These are phyloP conservation scores for roundworm (Caenorhabditis elegans) DNA, from an alignment of 1,140 invertebrate species.

Conservation along the genomic window WBcel235 BX284606.5:12150501-12151000, in stretches of 20 bases:
- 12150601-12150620: no score
- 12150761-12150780: conserved; percentile 44
- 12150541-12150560: no score
- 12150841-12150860: conserved; percentile 71
- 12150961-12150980: conserved; percentile 73
- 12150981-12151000: conserved; percentile 58
- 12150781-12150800: conserved; percentile 28
- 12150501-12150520: no score
- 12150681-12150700: conserved; percentile 72
- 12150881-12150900: conserved; percentile 50
- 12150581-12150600: no score
- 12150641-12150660: conserved; percentile 80
- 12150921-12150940: conserved; percentile 68
- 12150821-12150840: conserved; percentile 71
- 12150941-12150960: conserved; percentile 74
- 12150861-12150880: conserved; percentile 74
- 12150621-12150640: conserved; percentile 43
- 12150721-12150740: conserved; percentile 72
- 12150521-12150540: no score
- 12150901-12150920: not conserved
- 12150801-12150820: conserved; percentile 68
- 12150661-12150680: conserved; percentile 76
- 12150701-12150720: conserved; percentile 72
- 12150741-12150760: conserved; percentile 67
- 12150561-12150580: no score